Evolutionary conservation across 1,140 invertebrate species (phyloP), one percentile per base, ranked within the genome.

Genomic region (Parasteatoda tepidariorum): DNA sequence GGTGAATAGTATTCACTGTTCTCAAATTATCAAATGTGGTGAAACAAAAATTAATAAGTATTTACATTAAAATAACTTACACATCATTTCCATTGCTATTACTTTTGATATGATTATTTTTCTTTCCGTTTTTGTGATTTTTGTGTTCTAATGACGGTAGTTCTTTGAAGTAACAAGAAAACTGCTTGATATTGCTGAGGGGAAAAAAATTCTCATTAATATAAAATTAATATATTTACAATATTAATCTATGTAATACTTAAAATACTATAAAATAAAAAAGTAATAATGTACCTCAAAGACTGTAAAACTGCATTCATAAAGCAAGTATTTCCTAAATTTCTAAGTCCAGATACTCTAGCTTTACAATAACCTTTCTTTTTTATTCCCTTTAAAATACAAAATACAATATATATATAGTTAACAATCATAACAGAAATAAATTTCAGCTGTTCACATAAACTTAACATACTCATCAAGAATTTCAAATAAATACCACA

Each of bases 281-380:
- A n/a, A n/a, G n/a, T n/a, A n/a, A n/a, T n/a, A n/a, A n/a, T n/a
- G 59, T 89, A 92, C 92, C 91, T 95, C 86, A 96, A 91, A 85
- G 94, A 95, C 87, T 96, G 95, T 74, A 96, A 90, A 59, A 96
- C 94, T 75, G 94, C 94, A 90, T 95, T 96, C 94, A 96, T 96
- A 89, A 96, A 96, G 89, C 94, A 96, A 83, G 94, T 96, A 87
- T 96, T 96, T 83, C 94, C 95, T 88, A 95, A 90, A 90, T 96
- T 96, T 86, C 94, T 91, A 86, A 96, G 90, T 33, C 95, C 95
- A 84, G 95, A 92, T 64, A 93, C 89, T 92, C 93, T 86, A 67
- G 70, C 64, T 78, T 86, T 82, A 24, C 84, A 84, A 61, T 73
- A 84, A 24, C 41, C 48, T 30, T 84, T 84, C 22, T 73, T 79